Percentiles rank a stretch among this genome's conserved stretches.
Conservation (phyloP, 1,140 invertebrate species). For the Bombyx mandarina region DNA sequence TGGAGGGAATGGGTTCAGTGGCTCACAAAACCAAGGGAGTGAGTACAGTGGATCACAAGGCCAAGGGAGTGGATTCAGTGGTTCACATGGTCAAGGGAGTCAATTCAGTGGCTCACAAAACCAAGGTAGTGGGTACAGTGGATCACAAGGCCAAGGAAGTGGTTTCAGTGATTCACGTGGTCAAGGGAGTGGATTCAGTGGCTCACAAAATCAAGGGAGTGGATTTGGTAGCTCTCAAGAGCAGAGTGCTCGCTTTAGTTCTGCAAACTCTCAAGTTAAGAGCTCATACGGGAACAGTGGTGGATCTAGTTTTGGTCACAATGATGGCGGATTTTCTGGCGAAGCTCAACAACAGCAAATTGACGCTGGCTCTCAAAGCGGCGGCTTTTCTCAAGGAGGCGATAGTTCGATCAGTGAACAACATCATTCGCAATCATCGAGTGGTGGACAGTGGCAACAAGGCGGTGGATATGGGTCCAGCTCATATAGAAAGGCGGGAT, state of each 20-base stretch:
- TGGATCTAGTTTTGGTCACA: not conserved
- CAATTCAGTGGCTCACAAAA: not conserved
- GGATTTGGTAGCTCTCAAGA: not conserved
- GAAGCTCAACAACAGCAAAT: not conserved
- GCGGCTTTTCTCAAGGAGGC: slow-evolving; percentile 3
- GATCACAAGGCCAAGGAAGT: not conserved
- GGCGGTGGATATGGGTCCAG: slow-evolving; percentile 3
- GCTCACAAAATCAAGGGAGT: not conserved
- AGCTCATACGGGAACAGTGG: not conserved
- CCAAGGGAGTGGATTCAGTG: slow-evolving; percentile 3
- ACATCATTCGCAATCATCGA: not conserved
- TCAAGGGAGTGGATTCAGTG: not conserved
- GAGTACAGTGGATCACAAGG: slow-evolving; percentile 5
- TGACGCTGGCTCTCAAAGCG: not conserved
- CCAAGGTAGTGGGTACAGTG: not conserved
- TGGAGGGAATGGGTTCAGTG: slow-evolving; percentile 5
- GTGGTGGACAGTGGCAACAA: slow-evolving; percentile 9
- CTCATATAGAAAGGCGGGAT: no score
- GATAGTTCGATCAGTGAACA: not conserved
- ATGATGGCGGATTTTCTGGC: slow-evolving; percentile 1
- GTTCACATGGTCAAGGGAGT: no score
- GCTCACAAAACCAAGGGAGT: slow-evolving; percentile 8
- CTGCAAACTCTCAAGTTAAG: not conserved
- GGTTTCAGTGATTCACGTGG: not conserved
- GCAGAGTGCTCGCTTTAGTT: not conserved